Evolutionary conservation across 2,113 vertebrate genomes (phyloP), one percentile per base, ranked within the genome.

Genomic region (Opisthocomus hoazin): DNA sequence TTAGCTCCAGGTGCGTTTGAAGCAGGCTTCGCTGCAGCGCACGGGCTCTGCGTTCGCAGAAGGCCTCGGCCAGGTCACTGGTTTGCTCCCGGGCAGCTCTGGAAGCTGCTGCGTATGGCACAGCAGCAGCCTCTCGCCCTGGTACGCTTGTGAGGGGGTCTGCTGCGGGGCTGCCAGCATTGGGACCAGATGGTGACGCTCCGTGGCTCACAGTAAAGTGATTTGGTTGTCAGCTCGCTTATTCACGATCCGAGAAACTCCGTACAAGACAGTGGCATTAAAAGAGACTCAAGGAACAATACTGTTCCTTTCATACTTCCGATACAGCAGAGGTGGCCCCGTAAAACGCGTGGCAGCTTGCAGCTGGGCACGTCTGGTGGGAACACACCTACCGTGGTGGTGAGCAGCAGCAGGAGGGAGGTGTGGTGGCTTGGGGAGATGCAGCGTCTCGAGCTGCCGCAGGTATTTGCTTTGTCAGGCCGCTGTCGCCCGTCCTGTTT

Each of bases 281-380:
- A 34, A 57, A 46, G 61, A 70, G 18, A 18, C 18, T 10, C 56
- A 68, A 45, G 15, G 46, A 56, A 21, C 20, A 4, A 2, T n/a
- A 4, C 22, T 61, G 70, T 58, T 57, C 37, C 43, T 65, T 37
- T 56, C 16, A 18, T 48, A 17, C 34, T 39, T 45, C 5, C 30
- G 9, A 22, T 12, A 5, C 4, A 32, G 53, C 83, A 37, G 58
- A 60, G 65, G 1, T 15, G 41, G 41, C 36, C 24, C 15, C 32
- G 6, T 50, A 39, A 78, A 74, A 39, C 24, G 0, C 3, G 3
- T 2, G 21, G 34, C 23, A 16, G 54, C 66, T 32, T 39, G 71
- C 5, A 1, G 48, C 2, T 20, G 27, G 78, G 71, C 36, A 12
- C 1, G 1, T 32, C 78, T 20, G 3, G 1, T 2, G 39, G 58